Conservation (phyloP, 2,888 invertebrate species). For the Salpingus planirostris region DNA sequence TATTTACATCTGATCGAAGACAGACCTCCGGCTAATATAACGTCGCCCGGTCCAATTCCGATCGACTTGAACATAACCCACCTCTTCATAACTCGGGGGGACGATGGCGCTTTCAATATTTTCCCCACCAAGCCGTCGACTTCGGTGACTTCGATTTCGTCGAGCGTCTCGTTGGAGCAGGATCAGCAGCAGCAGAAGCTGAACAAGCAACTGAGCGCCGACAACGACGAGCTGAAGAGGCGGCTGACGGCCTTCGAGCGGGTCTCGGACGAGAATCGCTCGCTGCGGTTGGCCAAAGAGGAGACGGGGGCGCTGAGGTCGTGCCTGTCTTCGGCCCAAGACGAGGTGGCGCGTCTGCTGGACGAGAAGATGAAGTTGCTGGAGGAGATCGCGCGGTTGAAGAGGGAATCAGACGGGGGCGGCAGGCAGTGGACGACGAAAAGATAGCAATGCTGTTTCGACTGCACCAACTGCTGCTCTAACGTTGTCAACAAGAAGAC, state of each 20-base stretch:
- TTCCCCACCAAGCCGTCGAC: conserved; percentile 45
- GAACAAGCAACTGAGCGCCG: conserved; percentile 46
- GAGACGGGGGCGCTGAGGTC: conserved; percentile 53
- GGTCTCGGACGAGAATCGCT: conserved; percentile 51
- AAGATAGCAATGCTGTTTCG: conserved; percentile 64
- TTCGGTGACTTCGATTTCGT: conserved; percentile 19
- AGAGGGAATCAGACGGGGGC: conserved; percentile 44
- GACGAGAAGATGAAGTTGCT: conserved; percentile 66
- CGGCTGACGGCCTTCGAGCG: conserved; percentile 51
- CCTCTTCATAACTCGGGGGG: conserved; percentile 60
- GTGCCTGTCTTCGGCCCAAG: conserved; percentile 60
- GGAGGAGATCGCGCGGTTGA: conserved; percentile 59
- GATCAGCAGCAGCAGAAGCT: conserved; percentile 15
- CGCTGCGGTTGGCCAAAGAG: conserved; percentile 44
- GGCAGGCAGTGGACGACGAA: conserved; percentile 46
- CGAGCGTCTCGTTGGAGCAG: conserved; percentile 12
- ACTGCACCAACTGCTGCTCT: conserved; percentile 58
- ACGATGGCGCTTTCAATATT: conserved; percentile 65
- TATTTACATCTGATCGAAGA: conserved; percentile 73
- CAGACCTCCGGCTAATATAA: conserved; percentile 68
- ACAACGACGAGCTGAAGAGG: conserved; percentile 56
- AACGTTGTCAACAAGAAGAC: conserved; percentile 28
- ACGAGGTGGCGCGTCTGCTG: conserved; percentile 60
- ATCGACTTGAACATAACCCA: conserved; percentile 65
- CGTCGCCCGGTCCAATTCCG: conserved; percentile 75